Conservation (phyloP, 1,140 invertebrate species). For the Tetranychus urticae region DNA sequence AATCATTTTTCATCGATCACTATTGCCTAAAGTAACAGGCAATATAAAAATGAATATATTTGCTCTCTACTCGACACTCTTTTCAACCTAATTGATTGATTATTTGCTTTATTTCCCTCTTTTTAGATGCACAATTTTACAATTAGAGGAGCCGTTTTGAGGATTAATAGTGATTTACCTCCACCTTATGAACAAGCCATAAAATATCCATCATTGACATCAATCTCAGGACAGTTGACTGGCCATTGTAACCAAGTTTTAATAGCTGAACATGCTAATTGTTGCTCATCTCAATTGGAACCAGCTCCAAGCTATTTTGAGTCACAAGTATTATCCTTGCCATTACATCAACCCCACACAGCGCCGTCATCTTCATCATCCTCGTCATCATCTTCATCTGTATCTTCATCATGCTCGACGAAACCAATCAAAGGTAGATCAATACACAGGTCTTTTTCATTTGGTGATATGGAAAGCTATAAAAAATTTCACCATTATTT, state of each 20-base stretch:
- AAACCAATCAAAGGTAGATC: not conserved
- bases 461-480: not conserved
- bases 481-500: not conserved
- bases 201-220: not conserved
- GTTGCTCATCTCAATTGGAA: no score
- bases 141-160: not conserved
- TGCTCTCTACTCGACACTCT: no score
- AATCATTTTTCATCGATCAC: no score
- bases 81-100: no score
- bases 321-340: not conserved
- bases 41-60: no score
- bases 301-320: not conserved
- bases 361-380: not conserved
- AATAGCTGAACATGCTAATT: not conserved
- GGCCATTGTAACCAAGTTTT: not conserved
- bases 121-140: no score
- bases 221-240: not conserved
- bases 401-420: not conserved
- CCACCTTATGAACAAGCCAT: not conserved
- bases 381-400: not conserved
- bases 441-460: not conserved
- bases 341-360: not conserved
- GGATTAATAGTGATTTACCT: not conserved
- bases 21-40: no score
- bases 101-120: no score